Conservation (phyloP, 37 sponge, comb jelly and placozoan genomes). For the Geodia barretti region DNA sequence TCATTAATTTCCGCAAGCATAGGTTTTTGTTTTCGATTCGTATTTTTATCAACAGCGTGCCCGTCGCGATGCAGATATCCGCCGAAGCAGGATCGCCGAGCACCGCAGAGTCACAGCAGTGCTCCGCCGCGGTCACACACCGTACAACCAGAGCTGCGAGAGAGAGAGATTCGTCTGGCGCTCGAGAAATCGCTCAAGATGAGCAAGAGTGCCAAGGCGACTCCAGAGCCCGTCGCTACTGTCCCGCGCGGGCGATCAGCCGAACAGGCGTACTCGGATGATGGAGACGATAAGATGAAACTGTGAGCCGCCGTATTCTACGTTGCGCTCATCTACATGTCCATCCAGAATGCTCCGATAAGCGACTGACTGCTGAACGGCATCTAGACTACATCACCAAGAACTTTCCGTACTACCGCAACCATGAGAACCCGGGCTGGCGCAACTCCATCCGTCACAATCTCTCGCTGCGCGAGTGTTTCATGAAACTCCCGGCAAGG, state of each 20-base stretch:
- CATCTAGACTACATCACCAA: constrained; percentile 93
- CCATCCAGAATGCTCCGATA: constrained; percentile 78
- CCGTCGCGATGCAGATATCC: background rate
- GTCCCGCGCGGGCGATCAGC: constrained; percentile 78
- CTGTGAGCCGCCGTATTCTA: constrained; percentile 93
- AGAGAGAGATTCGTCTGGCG: constrained; percentile 68
- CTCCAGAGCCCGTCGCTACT: constrained; percentile 79
- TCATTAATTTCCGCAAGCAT: too few species aligned
- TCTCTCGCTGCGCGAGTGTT: constrained; percentile 92
- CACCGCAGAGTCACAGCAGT: background rate
- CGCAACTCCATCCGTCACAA: constrained; percentile 95
- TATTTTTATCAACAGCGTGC: constrained; percentile 7
- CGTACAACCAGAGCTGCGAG: constrained; percentile 45
- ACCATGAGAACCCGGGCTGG: constrained; percentile 95
- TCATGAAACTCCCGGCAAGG: constrained; percentile 90
- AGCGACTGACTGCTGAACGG: constrained; percentile 87
- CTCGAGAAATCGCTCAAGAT: constrained; percentile 74
- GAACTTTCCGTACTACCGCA: constrained; percentile 91
- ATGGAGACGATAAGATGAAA: constrained; percentile 67
- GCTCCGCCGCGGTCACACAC: background rate
- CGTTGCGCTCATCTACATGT: constrained; percentile 94
- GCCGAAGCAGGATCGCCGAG: background rate
- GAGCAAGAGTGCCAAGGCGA: constrained; percentile 68
- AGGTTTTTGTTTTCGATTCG: background rate
- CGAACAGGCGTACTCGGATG: constrained; percentile 52